A percentile compares a stretch with the other conserved stretches of the same genome.
These are phyloP conservation scores for Eilema caniola DNA, from an alignment of 2,888 invertebrate genomes.

Conservation along the genomic window DNA sequence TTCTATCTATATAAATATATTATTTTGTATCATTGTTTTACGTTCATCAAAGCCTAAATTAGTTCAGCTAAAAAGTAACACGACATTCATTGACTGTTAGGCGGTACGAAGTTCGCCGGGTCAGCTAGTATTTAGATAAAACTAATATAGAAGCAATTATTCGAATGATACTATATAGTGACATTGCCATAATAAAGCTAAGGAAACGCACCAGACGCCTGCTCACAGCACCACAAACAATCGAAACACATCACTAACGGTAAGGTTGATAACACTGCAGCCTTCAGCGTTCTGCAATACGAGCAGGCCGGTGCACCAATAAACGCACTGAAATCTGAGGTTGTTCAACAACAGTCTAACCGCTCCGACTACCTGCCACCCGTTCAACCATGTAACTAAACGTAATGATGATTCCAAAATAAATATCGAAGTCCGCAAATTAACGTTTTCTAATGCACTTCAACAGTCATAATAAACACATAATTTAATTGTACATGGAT, in stretches of 20 bases:
- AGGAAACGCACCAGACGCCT: conserved; percentile 34
- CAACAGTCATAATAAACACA: conserved; percentile 39
- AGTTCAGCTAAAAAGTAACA: too few relatives aligned
- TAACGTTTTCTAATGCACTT: conserved; percentile 55
- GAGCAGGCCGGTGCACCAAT: conserved; percentile 40
- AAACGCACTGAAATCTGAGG: conserved; percentile 51
- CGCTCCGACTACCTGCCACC: conserved; percentile 31
- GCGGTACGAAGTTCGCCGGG: too few relatives aligned
- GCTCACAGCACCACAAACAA: conserved; percentile 48
- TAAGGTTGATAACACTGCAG: conserved; percentile 44
- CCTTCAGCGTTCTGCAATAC: conserved; percentile 44
- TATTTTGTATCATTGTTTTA: too few relatives aligned
- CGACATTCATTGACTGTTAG: too few relatives aligned
- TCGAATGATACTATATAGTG: not conserved
- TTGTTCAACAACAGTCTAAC: conserved; percentile 52
- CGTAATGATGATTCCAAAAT: conserved; percentile 52
- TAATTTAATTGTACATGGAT: conserved; percentile 27
- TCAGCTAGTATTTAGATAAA: too few relatives aligned
- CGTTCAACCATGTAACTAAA: conserved; percentile 51
- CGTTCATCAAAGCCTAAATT: too few relatives aligned
- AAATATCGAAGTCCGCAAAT: conserved; percentile 50
- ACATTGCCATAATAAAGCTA: conserved; percentile 15
- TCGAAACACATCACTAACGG: conserved; percentile 54
- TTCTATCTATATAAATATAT: too few relatives aligned
- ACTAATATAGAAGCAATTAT: conserved; percentile 5